phyloP scores from a whole-genome alignment of 2,888 invertebrate species.

The Agrenia bidenticulata region DNA sequence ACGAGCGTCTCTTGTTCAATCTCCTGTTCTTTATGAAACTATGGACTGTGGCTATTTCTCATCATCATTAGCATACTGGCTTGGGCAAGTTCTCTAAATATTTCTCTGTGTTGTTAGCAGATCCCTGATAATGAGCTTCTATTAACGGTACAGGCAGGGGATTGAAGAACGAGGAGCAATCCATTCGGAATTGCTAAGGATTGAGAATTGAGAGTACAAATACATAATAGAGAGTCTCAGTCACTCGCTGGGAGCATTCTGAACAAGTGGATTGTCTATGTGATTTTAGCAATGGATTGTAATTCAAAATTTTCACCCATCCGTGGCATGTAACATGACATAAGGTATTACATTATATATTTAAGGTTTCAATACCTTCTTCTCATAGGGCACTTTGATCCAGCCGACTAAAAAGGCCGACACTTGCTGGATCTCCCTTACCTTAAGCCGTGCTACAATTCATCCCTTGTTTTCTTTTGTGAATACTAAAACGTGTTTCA shows the following conservation, averaged over 20 bases:
- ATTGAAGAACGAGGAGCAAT: no score
- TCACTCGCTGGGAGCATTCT: background rate
- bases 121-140: no score
- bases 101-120: no score
- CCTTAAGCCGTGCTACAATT: background rate
- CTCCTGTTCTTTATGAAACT: no score
- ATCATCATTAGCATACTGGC: no score
- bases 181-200: no score
- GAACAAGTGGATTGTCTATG: constrained; percentile 5
- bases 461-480: constrained; percentile 3
- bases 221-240: no score
- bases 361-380: background rate
- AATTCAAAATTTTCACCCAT: constrained; percentile 2
- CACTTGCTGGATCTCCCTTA: constrained; percentile 5
- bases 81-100: no score
- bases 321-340: background rate
- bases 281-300: constrained; percentile 4
- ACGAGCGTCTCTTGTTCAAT: no score
- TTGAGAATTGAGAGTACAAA: no score
- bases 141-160: no score
- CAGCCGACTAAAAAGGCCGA: constrained; percentile 12
- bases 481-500: constrained; percentile 4
- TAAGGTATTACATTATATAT: constrained; percentile 7
- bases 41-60: no score
- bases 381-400: background rate